These are phyloP conservation scores for Hipposideros armiger DNA, from an alignment of 2,113 vertebrate species.

Conservation along the genomic window DNA sequence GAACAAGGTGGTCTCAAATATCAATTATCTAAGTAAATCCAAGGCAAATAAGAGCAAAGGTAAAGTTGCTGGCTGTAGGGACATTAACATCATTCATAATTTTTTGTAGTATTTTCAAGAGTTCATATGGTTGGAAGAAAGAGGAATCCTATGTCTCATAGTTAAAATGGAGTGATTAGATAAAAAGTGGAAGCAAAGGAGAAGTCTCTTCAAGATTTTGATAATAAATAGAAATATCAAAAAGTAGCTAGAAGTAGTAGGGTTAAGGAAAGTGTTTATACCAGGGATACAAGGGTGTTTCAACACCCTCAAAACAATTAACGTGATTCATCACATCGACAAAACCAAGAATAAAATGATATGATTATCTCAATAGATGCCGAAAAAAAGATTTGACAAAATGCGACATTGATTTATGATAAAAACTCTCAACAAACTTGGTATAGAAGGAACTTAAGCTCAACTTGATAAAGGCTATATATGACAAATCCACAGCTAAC, in stretches of 20 bases:
- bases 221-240: background rate
- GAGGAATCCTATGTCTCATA: background rate
- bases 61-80: background rate
- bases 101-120: constrained; percentile 2
- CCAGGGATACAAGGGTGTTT: no score
- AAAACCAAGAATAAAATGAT: no score
- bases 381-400: no score
- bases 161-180: background rate
- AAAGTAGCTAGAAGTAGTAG: background rate
- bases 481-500: no score
- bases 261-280: background rate
- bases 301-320: no score
- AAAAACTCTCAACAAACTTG: no score
- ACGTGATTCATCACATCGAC: no score
- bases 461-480: no score
- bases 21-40: background rate
- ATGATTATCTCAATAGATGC: no score
- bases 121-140: background rate
- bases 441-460: no score
- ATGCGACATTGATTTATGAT: no score
- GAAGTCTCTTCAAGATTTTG: background rate
- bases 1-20: background rate
- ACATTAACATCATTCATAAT: background rate
- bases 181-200: background rate
- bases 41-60: background rate